phyloP scores from a whole-genome alignment of 2,797 vertebrate species.

The Odontamblyopus lacepedii region DNA sequence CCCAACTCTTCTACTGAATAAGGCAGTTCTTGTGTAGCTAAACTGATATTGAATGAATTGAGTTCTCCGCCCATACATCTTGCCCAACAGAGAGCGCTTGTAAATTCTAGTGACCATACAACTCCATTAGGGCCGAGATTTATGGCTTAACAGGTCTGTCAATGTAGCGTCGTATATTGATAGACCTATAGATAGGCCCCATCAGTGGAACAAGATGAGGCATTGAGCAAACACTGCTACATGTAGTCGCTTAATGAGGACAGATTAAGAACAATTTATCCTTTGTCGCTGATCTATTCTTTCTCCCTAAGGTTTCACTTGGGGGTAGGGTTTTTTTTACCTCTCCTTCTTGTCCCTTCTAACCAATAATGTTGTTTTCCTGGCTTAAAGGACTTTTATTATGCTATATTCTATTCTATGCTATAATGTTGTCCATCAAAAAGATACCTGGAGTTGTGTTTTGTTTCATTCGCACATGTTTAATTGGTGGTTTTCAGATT shows the following conservation, averaged over 20 bases:
- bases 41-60: not conserved
- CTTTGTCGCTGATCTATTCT: not conserved
- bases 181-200: not conserved
- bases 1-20: not conserved
- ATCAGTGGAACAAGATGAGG: conserved; percentile 1
- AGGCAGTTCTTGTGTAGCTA: too few species aligned
- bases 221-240: conserved; percentile 9
- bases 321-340: not conserved
- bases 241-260: conserved; percentile 5
- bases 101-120: conserved; percentile 7
- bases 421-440: too few species aligned
- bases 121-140: conserved; percentile 3
- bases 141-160: not conserved
- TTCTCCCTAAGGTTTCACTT: not conserved
- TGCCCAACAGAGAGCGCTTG: not conserved
- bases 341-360: not conserved
- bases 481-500: too few species aligned
- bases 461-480: too few species aligned
- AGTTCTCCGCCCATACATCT: not conserved
- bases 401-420: too few species aligned
- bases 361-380: not conserved
- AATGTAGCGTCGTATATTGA: conserved; percentile 2
- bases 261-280: conserved; percentile 10
- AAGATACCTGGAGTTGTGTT: too few species aligned
- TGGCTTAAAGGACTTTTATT: too few species aligned